Base-by-base conservation (phyloP, 2,888 invertebrate genomes). In the Leptopilina myrica region DNA sequence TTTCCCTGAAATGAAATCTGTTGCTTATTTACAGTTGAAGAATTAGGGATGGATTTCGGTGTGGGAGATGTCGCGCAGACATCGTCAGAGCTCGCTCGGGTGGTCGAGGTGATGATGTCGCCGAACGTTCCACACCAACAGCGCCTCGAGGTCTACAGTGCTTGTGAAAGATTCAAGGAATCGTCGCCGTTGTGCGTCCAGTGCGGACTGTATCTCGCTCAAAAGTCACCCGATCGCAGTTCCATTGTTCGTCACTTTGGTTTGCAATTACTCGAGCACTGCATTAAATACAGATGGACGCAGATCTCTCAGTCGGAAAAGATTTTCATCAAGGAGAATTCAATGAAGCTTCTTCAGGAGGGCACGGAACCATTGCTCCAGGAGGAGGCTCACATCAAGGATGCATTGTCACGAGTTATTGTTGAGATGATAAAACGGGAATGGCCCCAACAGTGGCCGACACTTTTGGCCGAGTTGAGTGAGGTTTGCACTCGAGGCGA, bases 361-460 rank as follows among this genome's bases (percentile, higher is more conserved):
- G 96, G 97, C 80, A 96, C 96, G 12, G 95, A 95, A 12, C 94
- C 95, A 87, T 94, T 96, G 33, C 94, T 96, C 69, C 94, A 94
- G 82, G 95, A 95, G 84, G 92, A 93, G 73, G 94, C 95, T 12
- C 97, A 97, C 88, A 94, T 97, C 86, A 97, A 97, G 91, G 97
- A 97, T 91, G 97, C 96, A 1, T 91, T 97, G 4, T 96, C 98
- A 14, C 94, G 98, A 73, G 96, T 98, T n/a, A 95, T 98, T 77
- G 98, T 99, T 0, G 98, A 99, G 92, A 98, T 99, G 95, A 96
- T 98, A 77, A 98, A 98, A 90, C 93, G 98, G 11, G 98, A 98
- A 91, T 99, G 98, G 99, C 99, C 99, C 0, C 98, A 98, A 90
- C 97, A 98, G 84, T 99, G 98, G 98, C 96, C 97, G 0, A 95